Conservation (phyloP, 2,113 vertebrate species). For the Bucco capensis region DNA sequence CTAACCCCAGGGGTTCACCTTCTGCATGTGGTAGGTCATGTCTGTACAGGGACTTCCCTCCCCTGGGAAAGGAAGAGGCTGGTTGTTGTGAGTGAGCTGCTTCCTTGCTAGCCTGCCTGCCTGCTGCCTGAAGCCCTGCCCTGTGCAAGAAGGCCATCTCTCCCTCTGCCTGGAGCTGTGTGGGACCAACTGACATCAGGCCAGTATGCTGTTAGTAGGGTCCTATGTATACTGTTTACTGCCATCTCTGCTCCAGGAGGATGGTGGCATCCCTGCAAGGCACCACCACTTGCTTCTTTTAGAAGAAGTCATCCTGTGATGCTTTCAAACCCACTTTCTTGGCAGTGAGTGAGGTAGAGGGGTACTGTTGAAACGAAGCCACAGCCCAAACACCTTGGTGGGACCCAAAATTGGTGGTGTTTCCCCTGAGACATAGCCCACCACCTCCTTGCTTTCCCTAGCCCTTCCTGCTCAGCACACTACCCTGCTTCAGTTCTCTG, state of each 20-base stretch:
- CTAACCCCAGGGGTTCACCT: background rate
- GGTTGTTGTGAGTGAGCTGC: background rate
- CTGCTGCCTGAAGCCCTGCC: background rate
- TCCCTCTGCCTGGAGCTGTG: background rate
- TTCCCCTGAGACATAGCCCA: accelerated
- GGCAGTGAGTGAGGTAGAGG: background rate
- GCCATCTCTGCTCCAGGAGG: background rate
- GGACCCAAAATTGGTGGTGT: background rate
- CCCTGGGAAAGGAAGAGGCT: background rate
- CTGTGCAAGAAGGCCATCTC: background rate
- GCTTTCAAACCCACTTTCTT: background rate
- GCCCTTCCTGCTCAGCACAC: background rate
- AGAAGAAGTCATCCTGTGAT: background rate
- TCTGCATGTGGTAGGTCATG: background rate
- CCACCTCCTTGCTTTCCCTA: background rate
- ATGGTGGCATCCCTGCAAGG: background rate
- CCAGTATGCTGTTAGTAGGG: background rate
- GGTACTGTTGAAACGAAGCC: background rate
- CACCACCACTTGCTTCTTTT: accelerated
- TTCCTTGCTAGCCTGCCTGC: background rate
- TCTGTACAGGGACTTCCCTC: background rate
- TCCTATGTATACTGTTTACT: accelerated
- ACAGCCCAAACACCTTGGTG: background rate
- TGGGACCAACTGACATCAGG: background rate
- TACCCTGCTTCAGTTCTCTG: background rate